phyloP scores from a whole-genome alignment of 2,113 vertebrate genomes.

The Sapajus apella region DNA sequence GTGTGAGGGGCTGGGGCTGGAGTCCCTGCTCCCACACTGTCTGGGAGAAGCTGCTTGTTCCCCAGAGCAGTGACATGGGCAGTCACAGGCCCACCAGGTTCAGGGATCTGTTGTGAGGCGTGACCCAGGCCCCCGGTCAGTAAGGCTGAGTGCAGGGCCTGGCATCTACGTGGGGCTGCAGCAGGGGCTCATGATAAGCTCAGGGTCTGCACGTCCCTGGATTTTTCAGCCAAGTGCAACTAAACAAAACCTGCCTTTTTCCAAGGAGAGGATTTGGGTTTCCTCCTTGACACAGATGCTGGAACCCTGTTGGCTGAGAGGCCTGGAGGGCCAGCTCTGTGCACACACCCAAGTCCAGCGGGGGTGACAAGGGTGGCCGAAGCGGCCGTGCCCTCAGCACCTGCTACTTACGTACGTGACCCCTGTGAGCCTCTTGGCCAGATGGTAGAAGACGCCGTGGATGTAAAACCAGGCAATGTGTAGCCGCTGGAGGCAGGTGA shows the following conservation, averaged over 20 bases:
- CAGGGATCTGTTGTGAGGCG: background rate
- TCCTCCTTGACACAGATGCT: no score
- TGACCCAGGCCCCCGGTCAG: background rate
- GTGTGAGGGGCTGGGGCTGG: background rate
- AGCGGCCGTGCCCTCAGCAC: background rate
- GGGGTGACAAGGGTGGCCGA: background rate
- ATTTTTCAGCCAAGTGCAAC: background rate
- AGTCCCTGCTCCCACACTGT: background rate
- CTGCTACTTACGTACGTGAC: conserved; percentile 90
- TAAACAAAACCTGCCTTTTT: background rate
- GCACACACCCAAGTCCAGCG: rapidly evolving
- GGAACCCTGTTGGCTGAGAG: background rate
- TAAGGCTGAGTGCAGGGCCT: background rate
- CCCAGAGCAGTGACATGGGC: no score
- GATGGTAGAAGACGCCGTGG: conserved; percentile 90
- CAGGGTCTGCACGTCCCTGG: background rate
- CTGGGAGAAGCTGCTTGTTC: background rate
- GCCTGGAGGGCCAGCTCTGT: rapidly evolving
- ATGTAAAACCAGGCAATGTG: conserved; percentile 94
- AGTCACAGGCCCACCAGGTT: background rate
- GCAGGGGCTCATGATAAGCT: background rate
- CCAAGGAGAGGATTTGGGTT: background rate
- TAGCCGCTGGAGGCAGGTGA: conserved; percentile 88
- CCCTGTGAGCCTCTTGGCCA: conserved; percentile 90
- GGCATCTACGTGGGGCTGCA: background rate